Conservation (phyloP, 2,113 vertebrate species). For the Poeciliopsis retropinna region DNA sequence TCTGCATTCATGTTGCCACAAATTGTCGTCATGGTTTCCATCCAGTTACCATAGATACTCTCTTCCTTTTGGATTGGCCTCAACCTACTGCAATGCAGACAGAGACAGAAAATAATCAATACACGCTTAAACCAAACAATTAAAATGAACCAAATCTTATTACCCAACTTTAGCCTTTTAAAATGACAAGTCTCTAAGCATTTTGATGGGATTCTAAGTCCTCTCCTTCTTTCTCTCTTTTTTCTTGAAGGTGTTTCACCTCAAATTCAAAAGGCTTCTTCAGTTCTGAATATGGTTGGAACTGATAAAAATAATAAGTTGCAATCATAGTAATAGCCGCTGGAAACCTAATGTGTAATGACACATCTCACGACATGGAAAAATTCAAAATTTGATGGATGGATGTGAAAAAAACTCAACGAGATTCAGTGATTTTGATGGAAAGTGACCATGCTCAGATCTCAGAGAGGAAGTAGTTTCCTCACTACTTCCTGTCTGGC, state of each 20-base stretch:
- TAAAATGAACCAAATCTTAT: not conserved
- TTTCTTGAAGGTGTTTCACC: not conserved
- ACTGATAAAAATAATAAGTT: not conserved
- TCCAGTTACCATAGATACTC: constrained; percentile 80
- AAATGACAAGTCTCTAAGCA: not conserved
- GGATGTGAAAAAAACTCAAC: no score
- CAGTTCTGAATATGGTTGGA: no score
- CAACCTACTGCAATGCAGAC: constrained; percentile 56
- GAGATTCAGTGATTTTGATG: no score
- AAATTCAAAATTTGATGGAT: no score
- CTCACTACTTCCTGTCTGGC: not conserved
- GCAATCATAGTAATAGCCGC: not conserved
- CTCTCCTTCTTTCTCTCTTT: not conserved
- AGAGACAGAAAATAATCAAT: constrained; percentile 1
- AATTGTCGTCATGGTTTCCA: constrained; percentile 77
- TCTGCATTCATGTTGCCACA: constrained; percentile 71
- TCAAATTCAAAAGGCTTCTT: not conserved
- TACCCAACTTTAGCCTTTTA: not conserved
- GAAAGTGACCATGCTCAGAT: no score
- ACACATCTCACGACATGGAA: no score
- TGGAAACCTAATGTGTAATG: no score
- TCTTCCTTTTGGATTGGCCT: constrained; percentile 70
- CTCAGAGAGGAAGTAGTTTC: not conserved
- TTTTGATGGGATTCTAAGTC: not conserved
- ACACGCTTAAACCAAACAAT: not conserved